Evolutionary conservation across 1,140 invertebrate species (phyloP), one percentile per base, ranked within the genome.

Genomic region (Lepidotrigona ventralis): DNA sequence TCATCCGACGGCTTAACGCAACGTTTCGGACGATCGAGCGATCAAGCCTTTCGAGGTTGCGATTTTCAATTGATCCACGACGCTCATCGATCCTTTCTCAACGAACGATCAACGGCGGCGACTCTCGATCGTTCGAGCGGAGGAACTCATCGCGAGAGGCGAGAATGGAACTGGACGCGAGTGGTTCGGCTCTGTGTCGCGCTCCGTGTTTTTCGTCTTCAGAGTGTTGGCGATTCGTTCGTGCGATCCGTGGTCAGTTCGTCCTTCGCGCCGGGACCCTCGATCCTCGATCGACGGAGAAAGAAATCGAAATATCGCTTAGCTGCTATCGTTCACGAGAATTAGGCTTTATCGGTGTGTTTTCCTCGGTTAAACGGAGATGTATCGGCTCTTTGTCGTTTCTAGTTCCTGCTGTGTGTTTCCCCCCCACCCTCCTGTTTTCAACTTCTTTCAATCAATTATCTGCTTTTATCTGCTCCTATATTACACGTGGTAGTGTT

Each of bases 241-340:
- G 46, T 56, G 64, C 69, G 86, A 87, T 87, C 53, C 83, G 71
- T 53, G 76, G 84, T 46, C 83, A 82, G 70, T 71, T 85, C 77
- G 79, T 79, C 81, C 82, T 85, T 88, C 86, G 86, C 78, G 86
- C 63, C 86, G 56, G 78, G 78, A 87, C 75, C 73, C 73, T 83
- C 79, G 86, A 72, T 87, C 86, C 77, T 83, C 83, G 86, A 56
- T 87, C 86, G 86, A 87, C 86, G 86, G 83, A 88, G 86, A 77
- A 85, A 85, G 72, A 86, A 87, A 88, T 71, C 82, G 86, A 79
- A 85, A 77, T 46, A 76, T 54, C 33, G 73, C 72, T 39, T 74
- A 46, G 58, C 29, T 54, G 11, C 46, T 51, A n/a, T 68, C 29
- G 69, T 54, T 29, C 51, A 23, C 63, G 77, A 56, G 66, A 72